Evolutionary conservation across 2,113 vertebrate species (phyloP).

Genomic region (Peucedramus taeniatus): DNA sequence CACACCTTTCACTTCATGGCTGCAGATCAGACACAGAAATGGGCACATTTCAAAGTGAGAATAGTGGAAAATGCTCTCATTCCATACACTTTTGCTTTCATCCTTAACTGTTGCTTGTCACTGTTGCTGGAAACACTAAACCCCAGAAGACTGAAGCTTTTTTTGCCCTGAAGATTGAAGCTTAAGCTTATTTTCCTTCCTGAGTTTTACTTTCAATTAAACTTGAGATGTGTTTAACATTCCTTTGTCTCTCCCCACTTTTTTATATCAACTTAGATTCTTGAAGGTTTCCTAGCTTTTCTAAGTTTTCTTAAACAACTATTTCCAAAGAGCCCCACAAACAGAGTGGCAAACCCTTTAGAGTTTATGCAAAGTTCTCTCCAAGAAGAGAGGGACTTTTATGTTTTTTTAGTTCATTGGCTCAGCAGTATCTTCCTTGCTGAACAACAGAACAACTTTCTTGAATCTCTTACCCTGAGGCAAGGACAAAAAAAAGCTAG

Average conservation of each 20-base stretch:
- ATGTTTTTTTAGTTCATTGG: background rate
- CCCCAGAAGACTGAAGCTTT: background rate
- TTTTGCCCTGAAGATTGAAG: background rate
- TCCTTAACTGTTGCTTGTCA: background rate
- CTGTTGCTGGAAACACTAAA: background rate
- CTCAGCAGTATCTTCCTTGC: slow-evolving; percentile 13
- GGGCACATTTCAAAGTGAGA: background rate
- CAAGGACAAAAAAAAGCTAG: slow-evolving; percentile 64
- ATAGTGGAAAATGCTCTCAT: background rate
- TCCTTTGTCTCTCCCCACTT: background rate
- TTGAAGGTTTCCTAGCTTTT: background rate
- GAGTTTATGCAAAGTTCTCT: background rate
- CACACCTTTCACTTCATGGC: background rate
- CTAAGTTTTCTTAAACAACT: background rate
- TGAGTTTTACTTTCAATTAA: background rate
- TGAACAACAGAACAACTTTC: slow-evolving; percentile 64
- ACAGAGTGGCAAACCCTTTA: background rate
- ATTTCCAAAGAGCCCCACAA: background rate
- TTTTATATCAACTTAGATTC: background rate
- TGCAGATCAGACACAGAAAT: background rate
- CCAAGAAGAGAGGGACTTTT: background rate
- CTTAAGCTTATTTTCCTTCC: background rate
- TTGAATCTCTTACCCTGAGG: slow-evolving; percentile 36
- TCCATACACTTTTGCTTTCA: background rate
- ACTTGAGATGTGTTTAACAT: background rate